These are phyloP conservation scores for Aratinga solstitialis DNA, from an alignment of 2,797 vertebrate genomes.

Conservation along the genomic window DNA sequence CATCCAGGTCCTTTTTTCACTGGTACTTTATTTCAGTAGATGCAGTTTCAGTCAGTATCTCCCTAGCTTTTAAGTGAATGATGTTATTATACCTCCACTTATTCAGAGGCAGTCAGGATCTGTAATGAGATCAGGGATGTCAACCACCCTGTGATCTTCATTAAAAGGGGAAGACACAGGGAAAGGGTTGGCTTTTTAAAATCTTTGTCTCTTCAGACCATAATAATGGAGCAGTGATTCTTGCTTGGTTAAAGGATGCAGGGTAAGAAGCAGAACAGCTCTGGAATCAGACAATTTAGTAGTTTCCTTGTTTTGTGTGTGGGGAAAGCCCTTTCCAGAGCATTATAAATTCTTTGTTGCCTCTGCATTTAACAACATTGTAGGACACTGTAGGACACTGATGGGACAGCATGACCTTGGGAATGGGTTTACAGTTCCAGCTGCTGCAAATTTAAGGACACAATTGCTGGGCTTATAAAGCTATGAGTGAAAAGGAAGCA, in stretches of 20 bases:
- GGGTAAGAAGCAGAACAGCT: background rate
- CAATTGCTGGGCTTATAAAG: background rate
- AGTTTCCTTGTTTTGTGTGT: background rate
- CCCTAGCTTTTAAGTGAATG: background rate
- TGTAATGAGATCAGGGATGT: slow-evolving; percentile 27
- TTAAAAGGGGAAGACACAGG: background rate
- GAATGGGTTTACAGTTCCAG: background rate
- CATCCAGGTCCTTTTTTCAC: slow-evolving; percentile 19
- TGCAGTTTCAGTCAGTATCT: background rate
- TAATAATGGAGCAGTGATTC: background rate
- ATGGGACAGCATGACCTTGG: background rate
- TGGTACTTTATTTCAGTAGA: slow-evolving; percentile 2
- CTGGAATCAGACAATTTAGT: background rate
- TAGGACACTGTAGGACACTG: background rate
- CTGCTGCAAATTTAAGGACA: background rate
- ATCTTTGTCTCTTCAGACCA: background rate
- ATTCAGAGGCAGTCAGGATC: slow-evolving; percentile 1
- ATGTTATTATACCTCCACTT: background rate
- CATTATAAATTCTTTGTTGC: background rate
- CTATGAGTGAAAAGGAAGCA: background rate
- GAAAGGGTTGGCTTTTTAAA: slow-evolving; percentile 10
- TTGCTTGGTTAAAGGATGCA: background rate
- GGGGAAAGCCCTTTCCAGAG: background rate
- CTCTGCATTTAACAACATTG: background rate
- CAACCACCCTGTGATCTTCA: background rate